These are phyloP conservation scores for Helogale parvula DNA, from an alignment of 2,113 vertebrate species.

Conservation along the genomic window DNA sequence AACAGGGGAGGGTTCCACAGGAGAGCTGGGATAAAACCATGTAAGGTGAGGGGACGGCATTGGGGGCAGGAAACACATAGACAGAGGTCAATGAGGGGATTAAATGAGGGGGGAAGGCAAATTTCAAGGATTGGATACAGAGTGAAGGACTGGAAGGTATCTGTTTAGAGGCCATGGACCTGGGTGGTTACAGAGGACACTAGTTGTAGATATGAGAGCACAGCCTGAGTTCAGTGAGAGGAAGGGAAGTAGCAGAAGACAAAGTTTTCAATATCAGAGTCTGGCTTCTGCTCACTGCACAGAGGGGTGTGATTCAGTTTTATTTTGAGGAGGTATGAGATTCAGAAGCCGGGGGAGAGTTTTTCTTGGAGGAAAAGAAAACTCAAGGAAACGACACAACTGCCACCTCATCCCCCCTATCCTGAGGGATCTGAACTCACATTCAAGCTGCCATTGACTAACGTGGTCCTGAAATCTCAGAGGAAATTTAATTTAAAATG, in stretches of 20 bases:
- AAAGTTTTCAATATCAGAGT: no score
- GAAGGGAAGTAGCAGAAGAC: no score
- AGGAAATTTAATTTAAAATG: accelerated
- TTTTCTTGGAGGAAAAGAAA: not conserved
- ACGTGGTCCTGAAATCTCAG: accelerated
- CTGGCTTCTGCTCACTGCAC: no score
- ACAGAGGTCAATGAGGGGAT: not conserved
- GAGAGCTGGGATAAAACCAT: not conserved
- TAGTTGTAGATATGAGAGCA: no score
- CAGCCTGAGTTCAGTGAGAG: no score
- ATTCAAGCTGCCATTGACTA: not conserved
- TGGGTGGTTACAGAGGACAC: no score
- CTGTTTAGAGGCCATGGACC: no score
- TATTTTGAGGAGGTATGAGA: not conserved
- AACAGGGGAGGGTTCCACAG: not conserved
- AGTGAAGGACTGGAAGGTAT: no score
- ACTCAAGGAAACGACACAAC: not conserved
- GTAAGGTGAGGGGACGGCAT: not conserved
- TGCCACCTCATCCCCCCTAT: accelerated
- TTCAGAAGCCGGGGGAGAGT: not conserved
- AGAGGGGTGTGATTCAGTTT: no score
- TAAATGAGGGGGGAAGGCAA: not conserved
- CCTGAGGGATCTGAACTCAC: not conserved
- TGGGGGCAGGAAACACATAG: not conserved
- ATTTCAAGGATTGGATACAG: no score